Base-by-base conservation (phyloP, 2,797 vertebrate genomes). In the Leuciscus waleckii region DNA sequence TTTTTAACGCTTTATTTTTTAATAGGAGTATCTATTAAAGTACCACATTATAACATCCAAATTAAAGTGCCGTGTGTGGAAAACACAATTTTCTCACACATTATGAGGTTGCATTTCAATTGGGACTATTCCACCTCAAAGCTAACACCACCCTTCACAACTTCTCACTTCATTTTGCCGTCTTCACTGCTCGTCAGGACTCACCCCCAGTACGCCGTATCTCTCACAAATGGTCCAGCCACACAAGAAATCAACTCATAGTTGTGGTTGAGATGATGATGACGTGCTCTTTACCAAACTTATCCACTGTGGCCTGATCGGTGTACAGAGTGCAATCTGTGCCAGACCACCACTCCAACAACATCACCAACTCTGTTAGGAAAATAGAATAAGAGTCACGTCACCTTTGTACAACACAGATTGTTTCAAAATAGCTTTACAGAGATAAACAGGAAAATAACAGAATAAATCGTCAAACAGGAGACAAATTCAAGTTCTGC, bases 221-320 rank as follows among this genome's bases (percentile, higher is more conserved):
- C 98, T 94, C 92, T 99, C 98, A 16, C 98, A 99, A 95, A 99
- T 99, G 84, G 98, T 99, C 98, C 98, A 99, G 88, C 98, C 98
- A 16, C 98, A 99, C 49, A 99, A 94, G 94, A 99, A 99, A 93
- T 99, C 98, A 0, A 99, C 91, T 99, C 98, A n/a, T 94, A 99
- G 94, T 99, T 99, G 94, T 99, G 98, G 90, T 99, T 99, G 90
- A 99, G 96, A 99, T 99, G 93, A 99, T 94, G 92, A 99, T 96
- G 91, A 94, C 98, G 0, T 99, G 98, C 70, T 99, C 98, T 91
- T 97, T 99, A 82, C 98, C 98, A 19, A 99, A 97, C 82, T 90
- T 95, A 80, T 96, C 94, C 92, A 97, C 92, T 0, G 97, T 97
- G 90, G 96, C 95, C 92, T 96, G 95, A 87, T 99, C 97, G 0